phyloP scores from a whole-genome alignment of 2,888 invertebrate genomes.

The Nomada fucata region DNA sequence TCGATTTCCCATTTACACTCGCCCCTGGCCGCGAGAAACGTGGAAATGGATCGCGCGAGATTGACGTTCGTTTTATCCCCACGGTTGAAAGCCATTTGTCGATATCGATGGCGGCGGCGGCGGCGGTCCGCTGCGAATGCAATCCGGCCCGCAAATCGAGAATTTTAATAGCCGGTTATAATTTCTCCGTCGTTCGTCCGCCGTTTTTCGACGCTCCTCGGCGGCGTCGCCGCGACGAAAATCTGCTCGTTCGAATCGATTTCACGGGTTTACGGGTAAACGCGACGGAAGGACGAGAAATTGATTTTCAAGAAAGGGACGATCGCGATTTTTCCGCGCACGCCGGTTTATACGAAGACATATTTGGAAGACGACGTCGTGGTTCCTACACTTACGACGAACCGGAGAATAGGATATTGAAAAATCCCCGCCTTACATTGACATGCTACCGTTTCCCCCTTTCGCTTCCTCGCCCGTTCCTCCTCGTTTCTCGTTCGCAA shows the following conservation, averaged over 20 bases:
- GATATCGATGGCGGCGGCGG: conserved; percentile 40
- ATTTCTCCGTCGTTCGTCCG: conserved; percentile 31
- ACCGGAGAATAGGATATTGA: conserved; percentile 77
- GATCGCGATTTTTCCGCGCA: not conserved
- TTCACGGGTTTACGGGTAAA: not conserved
- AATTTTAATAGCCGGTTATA: conserved; percentile 51
- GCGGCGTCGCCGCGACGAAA: not conserved
- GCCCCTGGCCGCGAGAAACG: conserved; percentile 13
- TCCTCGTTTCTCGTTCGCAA: conserved; percentile 33
- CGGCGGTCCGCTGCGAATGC: conserved; percentile 47
- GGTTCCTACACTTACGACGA: conserved; percentile 58
- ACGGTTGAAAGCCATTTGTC: conserved; percentile 58
- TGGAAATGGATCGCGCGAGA: conserved; percentile 60
- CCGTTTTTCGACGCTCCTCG: not conserved
- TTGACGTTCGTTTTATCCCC: conserved; percentile 66
- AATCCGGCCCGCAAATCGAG: conserved; percentile 49
- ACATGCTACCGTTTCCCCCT: conserved; percentile 49
- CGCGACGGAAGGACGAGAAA: not conserved
- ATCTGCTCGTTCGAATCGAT: conserved; percentile 14
- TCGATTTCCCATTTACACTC: conserved; percentile 47
- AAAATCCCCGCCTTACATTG: conserved; percentile 75
- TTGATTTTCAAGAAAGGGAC: not conserved
- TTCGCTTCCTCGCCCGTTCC: conserved; percentile 23
- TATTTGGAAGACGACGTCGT: conserved; percentile 45
- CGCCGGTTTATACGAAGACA: conserved; percentile 40